phyloP scores from a whole-genome alignment of 2,888 invertebrate genomes.

The Diachrysia chrysitis region DNA sequence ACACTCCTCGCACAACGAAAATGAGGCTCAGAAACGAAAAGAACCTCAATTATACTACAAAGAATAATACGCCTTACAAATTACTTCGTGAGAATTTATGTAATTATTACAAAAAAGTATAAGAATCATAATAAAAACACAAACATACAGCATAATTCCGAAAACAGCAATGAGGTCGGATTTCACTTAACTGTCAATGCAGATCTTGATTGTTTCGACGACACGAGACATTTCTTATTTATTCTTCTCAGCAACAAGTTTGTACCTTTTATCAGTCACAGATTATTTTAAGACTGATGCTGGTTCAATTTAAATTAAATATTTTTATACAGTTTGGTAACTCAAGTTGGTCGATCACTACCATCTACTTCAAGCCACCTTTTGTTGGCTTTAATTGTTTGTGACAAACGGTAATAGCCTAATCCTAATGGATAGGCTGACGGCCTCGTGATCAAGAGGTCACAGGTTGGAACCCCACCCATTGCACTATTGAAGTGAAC shows the following conservation, averaged over 20 bases:
- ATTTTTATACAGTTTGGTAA: background rate
- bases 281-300: background rate
- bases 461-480: no score
- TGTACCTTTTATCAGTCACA: background rate
- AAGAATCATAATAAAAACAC: background rate
- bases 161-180: constrained; percentile 37
- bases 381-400: no score
- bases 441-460: no score
- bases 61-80: no score
- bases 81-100: background rate
- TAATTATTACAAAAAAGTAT: background rate
- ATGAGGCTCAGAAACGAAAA: no score
- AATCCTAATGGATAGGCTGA: no score
- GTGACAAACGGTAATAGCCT: no score
- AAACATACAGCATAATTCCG: constrained; percentile 10
- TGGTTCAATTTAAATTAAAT: background rate
- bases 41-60: constrained; percentile 13
- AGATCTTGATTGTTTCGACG: constrained; percentile 11
- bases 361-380: no score
- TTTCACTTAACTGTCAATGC: constrained; percentile 38
- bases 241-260: constrained; percentile 9
- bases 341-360: no score
- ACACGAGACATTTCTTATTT: constrained; percentile 10
- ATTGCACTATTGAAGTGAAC: no score
- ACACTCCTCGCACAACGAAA: no score